Base-by-base conservation (phyloP, 2,113 vertebrate genomes). In the Heloderma charlesbogerti region DNA sequence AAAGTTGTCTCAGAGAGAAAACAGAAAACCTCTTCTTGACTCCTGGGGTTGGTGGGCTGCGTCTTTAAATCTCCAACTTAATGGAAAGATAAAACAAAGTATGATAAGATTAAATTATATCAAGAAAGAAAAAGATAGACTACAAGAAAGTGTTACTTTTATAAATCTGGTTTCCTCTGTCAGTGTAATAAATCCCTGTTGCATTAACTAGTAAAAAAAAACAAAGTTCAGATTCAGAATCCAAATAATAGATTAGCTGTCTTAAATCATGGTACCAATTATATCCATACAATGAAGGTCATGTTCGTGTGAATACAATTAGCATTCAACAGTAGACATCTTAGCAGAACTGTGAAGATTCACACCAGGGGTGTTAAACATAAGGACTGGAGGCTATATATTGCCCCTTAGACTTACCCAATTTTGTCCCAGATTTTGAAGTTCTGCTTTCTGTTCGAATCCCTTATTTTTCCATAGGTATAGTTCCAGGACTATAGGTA, bases 81-180 rank as follows among this genome's bases (percentile, higher is more conserved):
- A 86, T 57, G 10, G 34, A 85, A 89, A 78, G 1, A 45, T 67
- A 79, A 4, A 12, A 88, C n/a, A n/a, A 92, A 88, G 13, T 40
- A 31, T 12, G 4, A 7, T 86, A 78, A 69, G 75, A 79, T 54
- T 3, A 0, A 60, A 22, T 45, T 57, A 88, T 93, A 84, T 84
- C 87, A 67, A 87, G 86, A 91, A 66, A 13, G 15, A 84, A 92
- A 45, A 1, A 0, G 0, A 1, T n/a, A 82, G 4, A 89, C 37
- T 71, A 51, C 67, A 66, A 75, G 77, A 81, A 77, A 88, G 86
- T 45, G 3, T 45, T 89, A 63, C 7, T 7, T 6, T 87, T 8
- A 1, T 69, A 90, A 92, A 72, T 92, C 63, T 92, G 81, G 79
- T 88, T 88, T 40, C 31, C 69, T 87, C 71, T 82, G 1, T 86